Conservation (phyloP, 2,113 vertebrate genomes). For the Garra rufa region DNA sequence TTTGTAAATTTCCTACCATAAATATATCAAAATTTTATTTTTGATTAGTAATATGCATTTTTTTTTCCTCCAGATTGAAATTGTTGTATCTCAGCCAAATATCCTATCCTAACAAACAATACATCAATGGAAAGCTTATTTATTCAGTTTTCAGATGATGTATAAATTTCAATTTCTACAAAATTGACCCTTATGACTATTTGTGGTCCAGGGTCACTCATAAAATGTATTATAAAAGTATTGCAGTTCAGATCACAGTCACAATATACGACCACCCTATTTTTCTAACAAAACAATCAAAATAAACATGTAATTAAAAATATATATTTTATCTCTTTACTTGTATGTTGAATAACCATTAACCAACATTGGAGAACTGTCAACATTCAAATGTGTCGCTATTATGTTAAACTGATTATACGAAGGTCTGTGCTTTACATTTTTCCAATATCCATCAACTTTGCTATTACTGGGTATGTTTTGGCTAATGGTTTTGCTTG, state of each 20-base stretch:
- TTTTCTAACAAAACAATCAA: neutral
- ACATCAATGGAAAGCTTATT: too few species aligned
- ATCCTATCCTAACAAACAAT: too few species aligned
- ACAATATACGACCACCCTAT: neutral
- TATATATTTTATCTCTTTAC: neutral
- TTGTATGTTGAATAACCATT: neutral
- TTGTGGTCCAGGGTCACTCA: too few species aligned
- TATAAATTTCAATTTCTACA: too few species aligned
- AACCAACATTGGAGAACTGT: neutral
- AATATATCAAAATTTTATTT: too few species aligned
- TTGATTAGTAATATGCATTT: too few species aligned
- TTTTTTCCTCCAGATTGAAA: too few species aligned
- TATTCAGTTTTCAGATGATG: too few species aligned
- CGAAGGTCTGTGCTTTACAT: neutral
- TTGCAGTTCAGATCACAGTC: neutral
- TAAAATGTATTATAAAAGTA: too few species aligned
- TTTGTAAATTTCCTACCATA: too few species aligned
- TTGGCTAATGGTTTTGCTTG: neutral
- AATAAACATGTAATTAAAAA: neutral
- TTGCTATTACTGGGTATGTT: neutral
- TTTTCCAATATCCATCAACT: slow-evolving; percentile 11
- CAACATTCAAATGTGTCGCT: neutral
- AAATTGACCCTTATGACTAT: too few species aligned
- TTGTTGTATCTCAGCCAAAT: too few species aligned
- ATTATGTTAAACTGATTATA: slow-evolving; percentile 4